Evolutionary conservation across 2,888 invertebrate species (phyloP).

Genomic region (Biston betularia): DNA sequence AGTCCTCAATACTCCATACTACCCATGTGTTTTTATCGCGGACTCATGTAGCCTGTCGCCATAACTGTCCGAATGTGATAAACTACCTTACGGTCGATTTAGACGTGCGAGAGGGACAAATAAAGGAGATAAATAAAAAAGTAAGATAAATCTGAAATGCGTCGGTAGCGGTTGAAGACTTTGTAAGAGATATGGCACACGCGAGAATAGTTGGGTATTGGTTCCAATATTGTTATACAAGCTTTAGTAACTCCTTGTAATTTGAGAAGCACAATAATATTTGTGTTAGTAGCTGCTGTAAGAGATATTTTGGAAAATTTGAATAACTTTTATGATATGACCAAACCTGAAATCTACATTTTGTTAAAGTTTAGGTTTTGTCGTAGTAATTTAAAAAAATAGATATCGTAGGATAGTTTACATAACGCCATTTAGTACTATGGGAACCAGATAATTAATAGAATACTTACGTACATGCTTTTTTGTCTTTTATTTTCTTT

Average conservation of each 20-base stretch:
- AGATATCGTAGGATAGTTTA: too few relatives aligned
- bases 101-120: constrained; percentile 54
- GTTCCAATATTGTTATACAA: not conserved
- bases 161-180: constrained; percentile 43
- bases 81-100: constrained; percentile 63
- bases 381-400: too few relatives aligned
- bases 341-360: too few relatives aligned
- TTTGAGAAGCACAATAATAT: not conserved
- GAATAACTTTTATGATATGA: too few relatives aligned
- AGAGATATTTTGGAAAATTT: too few relatives aligned
- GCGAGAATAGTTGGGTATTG: constrained; percentile 28
- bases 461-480: too few relatives aligned
- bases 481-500: too few relatives aligned
- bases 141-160: constrained; percentile 46
- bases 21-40: constrained; percentile 58
- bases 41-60: constrained; percentile 46
- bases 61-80: constrained; percentile 58
- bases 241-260: not conserved
- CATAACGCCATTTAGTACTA: too few relatives aligned
- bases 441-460: too few relatives aligned
- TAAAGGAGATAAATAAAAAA: constrained; percentile 40
- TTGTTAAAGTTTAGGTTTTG: too few relatives aligned
- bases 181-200: constrained; percentile 41
- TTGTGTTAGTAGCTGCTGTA: too few relatives aligned
- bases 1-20: constrained; percentile 8